Conservation (phyloP, 2,888 invertebrate genomes). For the Leptinotarsa juncta region DNA sequence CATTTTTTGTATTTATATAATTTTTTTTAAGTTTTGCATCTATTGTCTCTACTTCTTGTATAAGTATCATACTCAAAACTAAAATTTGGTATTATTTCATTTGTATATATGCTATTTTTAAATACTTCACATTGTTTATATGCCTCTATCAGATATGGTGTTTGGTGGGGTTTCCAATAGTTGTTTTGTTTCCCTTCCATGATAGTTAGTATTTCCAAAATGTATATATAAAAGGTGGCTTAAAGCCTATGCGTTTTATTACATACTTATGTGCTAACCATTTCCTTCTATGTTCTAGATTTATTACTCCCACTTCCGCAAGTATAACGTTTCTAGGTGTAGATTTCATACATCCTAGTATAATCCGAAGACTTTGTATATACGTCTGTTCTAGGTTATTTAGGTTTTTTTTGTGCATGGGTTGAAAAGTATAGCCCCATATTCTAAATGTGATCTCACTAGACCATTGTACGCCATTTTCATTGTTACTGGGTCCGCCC, state of each 20-base stretch:
- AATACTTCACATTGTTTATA: background rate
- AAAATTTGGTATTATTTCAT: background rate
- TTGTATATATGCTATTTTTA: background rate
- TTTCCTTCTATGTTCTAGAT: slow-evolving; percentile 23
- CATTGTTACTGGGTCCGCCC: slow-evolving; percentile 29
- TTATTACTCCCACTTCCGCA: slow-evolving; percentile 24
- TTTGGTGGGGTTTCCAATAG: background rate
- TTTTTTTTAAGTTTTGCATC: too few species aligned
- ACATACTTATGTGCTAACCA: slow-evolving; percentile 25
- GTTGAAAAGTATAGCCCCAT: slow-evolving; percentile 15
- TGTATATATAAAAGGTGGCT: background rate
- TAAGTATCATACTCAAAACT: background rate
- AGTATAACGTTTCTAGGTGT: slow-evolving; percentile 30
- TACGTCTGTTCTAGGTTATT: slow-evolving; percentile 13
- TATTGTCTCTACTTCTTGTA: background rate
- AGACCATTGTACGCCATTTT: slow-evolving; percentile 26
- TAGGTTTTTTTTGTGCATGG: slow-evolving; percentile 21
- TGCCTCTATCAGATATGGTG: background rate
- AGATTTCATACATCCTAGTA: slow-evolving; percentile 35
- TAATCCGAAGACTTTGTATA: slow-evolving; percentile 19
- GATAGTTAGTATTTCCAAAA: background rate
- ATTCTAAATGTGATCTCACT: slow-evolving; percentile 34
- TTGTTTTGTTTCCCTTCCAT: background rate
- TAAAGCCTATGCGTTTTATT: background rate
- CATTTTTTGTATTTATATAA: too few species aligned